Evolutionary conservation across 2,888 invertebrate species (phyloP).

Genomic region (Rugalucina vietnamica): DNA sequence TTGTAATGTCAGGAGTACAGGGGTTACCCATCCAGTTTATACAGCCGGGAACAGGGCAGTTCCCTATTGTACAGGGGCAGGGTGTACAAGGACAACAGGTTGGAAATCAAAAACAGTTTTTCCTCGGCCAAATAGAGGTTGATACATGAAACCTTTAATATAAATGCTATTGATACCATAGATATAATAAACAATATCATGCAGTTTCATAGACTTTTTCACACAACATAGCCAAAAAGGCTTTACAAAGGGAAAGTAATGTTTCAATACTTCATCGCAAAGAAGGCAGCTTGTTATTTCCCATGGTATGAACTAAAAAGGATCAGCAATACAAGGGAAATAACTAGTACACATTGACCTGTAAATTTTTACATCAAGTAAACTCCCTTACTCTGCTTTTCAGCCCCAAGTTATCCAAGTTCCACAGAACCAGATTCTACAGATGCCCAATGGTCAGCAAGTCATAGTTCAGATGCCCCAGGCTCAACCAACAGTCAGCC

Average conservation of each 20-base stretch:
- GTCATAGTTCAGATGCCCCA: slow-evolving; percentile 89
- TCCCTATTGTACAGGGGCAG: slow-evolving; percentile 9
- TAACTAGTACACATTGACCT: too few relatives aligned
- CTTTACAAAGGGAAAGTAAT: too few relatives aligned
- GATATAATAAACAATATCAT: too few relatives aligned
- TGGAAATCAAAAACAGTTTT: too few relatives aligned
- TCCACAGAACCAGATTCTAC: slow-evolving; percentile 66
- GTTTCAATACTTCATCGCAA: too few relatives aligned
- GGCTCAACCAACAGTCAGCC: slow-evolving; percentile 71
- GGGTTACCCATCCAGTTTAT: slow-evolving; percentile 66
- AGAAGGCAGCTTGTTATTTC: too few relatives aligned
- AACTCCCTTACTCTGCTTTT: not conserved
- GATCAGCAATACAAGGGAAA: too few relatives aligned
- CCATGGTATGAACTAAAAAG: too few relatives aligned
- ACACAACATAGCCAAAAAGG: too few relatives aligned
- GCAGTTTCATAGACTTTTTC: too few relatives aligned
- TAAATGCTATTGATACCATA: not conserved
- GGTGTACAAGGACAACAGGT: slow-evolving; percentile 8
- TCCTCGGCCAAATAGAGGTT: too few relatives aligned
- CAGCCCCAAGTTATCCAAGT: slow-evolving; percentile 63
- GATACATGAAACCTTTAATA: too few relatives aligned
- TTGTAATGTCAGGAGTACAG: slow-evolving; percentile 45
- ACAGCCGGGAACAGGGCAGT: slow-evolving; percentile 43
- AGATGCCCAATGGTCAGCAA: slow-evolving; percentile 85
- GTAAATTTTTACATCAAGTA: not conserved